Percentiles rank a stretch among this genome's conserved stretches.
Evolutionary conservation across 2,797 vertebrate genomes (phyloP).

Genomic region (Spinibarbus caldwelli): DNA sequence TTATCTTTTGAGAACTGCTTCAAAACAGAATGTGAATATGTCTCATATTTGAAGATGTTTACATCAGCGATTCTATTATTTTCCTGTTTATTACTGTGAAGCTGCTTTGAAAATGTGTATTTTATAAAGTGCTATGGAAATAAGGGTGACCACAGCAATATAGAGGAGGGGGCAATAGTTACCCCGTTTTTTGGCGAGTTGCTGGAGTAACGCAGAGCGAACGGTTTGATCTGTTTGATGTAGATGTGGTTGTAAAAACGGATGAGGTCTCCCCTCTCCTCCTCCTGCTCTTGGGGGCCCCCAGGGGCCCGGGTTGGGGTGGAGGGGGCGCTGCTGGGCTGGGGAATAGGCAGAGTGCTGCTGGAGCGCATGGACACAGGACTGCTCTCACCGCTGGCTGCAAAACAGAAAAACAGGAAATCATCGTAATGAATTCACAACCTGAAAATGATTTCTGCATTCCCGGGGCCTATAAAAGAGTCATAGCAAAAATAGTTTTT

Average conservation of each 20-base stretch:
- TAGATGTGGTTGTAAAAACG: constrained; percentile 94
- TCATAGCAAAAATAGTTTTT: neutral
- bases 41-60: neutral
- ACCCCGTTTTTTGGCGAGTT: constrained; percentile 70
- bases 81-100: neutral
- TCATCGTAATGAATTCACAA: neutral
- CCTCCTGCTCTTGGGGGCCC: constrained; percentile 71
- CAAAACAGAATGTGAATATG: neutral
- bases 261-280: constrained; percentile 92
- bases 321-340: constrained; percentile 83
- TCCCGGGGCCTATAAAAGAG: neutral
- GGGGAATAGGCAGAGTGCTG: constrained; percentile 85
- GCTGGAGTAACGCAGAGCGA: constrained; percentile 86
- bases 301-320: constrained; percentile 78
- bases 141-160: neutral
- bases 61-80: neutral
- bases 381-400: constrained; percentile 80
- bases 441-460: neutral
- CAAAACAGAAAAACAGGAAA: neutral
- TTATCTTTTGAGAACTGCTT: neutral
- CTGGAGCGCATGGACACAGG: constrained; percentile 84
- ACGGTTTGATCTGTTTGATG: constrained; percentile 88
- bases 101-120: neutral
- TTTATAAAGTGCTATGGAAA: neutral
- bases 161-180: neutral